These are phyloP conservation scores for Trichechus manatus DNA, from an alignment of 2,113 vertebrate genomes.

Conservation along the genomic window DNA sequence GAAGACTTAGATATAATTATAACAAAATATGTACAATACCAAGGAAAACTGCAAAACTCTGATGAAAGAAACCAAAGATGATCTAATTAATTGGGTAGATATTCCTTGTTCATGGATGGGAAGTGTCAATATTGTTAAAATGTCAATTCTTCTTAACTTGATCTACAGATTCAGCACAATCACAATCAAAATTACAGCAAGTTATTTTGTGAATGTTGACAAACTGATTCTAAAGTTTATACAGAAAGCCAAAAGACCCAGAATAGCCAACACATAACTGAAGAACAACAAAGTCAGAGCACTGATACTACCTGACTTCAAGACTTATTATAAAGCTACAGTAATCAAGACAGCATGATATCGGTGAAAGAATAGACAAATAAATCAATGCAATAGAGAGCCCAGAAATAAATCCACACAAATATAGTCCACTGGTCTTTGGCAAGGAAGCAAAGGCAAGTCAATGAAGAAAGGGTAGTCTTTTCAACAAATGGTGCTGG, in stretches of 20 bases:
- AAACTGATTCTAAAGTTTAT: background rate
- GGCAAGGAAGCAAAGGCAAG: background rate
- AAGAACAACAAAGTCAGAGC: too few relatives aligned
- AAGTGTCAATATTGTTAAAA: too few relatives aligned
- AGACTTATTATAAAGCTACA: background rate
- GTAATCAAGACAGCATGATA: background rate
- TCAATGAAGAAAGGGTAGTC: background rate
- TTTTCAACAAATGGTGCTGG: background rate
- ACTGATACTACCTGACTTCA: too few relatives aligned
- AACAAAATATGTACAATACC: background rate
- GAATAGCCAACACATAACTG: too few relatives aligned
- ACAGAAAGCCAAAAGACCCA: too few relatives aligned
- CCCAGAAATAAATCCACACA: background rate
- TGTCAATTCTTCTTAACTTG: too few relatives aligned
- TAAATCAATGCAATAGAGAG: background rate
- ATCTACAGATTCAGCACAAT: too few relatives aligned
- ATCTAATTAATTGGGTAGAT: background rate
- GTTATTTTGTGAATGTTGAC: background rate
- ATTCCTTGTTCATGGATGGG: too few relatives aligned
- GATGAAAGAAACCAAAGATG: constrained; percentile 4
- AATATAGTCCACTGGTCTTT: background rate
- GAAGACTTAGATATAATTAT: background rate
- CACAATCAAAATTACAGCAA: constrained; percentile 1
- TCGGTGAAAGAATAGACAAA: background rate
- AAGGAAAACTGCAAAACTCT: constrained; percentile 12